Evolutionary conservation across 1,140 invertebrate species (phyloP), one percentile per base, ranked within the genome.

Genomic region (Diabrotica undecimpunctata): DNA sequence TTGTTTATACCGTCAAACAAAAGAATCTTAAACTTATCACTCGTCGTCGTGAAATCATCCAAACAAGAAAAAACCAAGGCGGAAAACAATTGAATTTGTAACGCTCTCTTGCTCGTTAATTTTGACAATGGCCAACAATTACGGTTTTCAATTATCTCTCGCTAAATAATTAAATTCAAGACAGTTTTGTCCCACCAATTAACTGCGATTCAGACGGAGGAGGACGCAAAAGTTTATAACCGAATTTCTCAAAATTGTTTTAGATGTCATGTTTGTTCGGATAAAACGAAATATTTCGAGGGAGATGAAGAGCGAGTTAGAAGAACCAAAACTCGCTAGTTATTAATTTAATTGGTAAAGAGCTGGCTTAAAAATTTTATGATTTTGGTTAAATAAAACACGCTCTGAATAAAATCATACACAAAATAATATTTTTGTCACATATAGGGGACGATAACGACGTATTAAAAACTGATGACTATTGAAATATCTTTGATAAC

Each of bases 81-180:
- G 41, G 41, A 46, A 46, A 46, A 46, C 41, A 46, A 46, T 46
- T 46, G 41, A 46, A 46, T 46, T 46, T 46, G 41, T 46, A 46
- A 46, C 41, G 41, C 41, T 46, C 41, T 46, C 41, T 46, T 46
- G 41, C 41, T 46, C 41, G 41, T 46, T 46, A 46, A 46, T 46
- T 46, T 46, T 46, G 41, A 46, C 41, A 46, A 46, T 46, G 41
- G 41, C 41, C 41, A 46, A 46, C 8, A 46, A 46, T 46, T 46
- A 46, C 41, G 41, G 41, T 46, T 46, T 46, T n/a, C 41, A 46
- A 46, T 46, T 46, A 46, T 46, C 41, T 46, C 41, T 46, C 41
- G 41, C 41, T 46, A 46, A 46, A 46, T 46, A 46, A 46, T 46
- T 46, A 46, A 46, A 46, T 46, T 46, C 41, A 46, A 46, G n/a